phyloP scores from a whole-genome alignment of 2,888 invertebrate species.

The Xanthia icteritia region DNA sequence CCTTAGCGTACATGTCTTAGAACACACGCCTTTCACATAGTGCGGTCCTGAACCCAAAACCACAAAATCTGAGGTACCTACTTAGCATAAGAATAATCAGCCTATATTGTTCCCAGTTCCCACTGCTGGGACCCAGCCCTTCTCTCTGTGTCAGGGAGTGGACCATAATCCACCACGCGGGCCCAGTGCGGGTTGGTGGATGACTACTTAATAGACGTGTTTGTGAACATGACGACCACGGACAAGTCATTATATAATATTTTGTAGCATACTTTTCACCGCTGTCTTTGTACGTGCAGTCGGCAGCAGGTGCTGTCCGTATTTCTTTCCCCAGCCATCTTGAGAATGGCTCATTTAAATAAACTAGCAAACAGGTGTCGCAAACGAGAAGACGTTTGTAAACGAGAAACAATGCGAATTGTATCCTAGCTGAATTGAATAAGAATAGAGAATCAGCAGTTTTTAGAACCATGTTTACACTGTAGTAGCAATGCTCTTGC shows the following conservation, averaged over 20 bases:
- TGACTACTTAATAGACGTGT: neutral
- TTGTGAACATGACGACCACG: neutral
- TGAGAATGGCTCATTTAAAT: constrained; percentile 46
- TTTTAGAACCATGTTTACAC: neutral
- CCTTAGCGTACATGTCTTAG: neutral
- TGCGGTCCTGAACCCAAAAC: neutral
- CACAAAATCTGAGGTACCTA: neutral
- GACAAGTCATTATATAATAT: neutral
- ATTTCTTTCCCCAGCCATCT: constrained; percentile 30
- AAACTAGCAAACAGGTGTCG: constrained; percentile 50
- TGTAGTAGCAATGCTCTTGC: neutral
- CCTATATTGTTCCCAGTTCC: neutral
- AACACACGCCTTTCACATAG: neutral
- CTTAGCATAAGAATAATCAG: neutral
- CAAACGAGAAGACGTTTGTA: constrained; percentile 29
- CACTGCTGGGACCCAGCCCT: neutral
- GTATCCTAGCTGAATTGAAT: neutral
- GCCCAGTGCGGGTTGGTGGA: neutral
- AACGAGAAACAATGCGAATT: constrained; percentile 28
- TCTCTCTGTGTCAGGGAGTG: neutral
- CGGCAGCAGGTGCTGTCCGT: constrained; percentile 26
- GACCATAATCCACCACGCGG: neutral
- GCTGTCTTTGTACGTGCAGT: constrained; percentile 17
- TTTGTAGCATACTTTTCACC: neutral
- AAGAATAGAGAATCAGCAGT: neutral